Base-by-base conservation (phyloP, 2,797 vertebrate species). In the Gephyroberyx darwinii region DNA sequence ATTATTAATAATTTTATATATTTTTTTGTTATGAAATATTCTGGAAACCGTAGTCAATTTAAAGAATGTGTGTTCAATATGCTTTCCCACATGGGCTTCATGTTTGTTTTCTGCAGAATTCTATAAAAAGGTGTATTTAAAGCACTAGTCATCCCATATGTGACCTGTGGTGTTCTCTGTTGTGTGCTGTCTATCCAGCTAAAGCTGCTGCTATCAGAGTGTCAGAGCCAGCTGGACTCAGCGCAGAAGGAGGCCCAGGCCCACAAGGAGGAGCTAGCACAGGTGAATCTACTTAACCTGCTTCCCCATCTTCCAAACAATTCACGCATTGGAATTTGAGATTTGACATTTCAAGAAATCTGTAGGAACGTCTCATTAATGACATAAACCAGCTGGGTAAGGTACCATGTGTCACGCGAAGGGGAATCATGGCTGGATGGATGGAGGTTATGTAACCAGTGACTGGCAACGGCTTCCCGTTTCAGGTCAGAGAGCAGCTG, bases 401-500 rank as follows among this genome's bases (percentile, higher is more conserved):
- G 51, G n/a, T 74, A 35, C 35, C 73, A 54, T 8, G 17, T 67
- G 57, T 56, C 37, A 30, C 59, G 53, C 50, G 17, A 59, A 56
- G 22, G 14, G 35, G 51, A 66, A 58, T 78, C 62, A 4, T n/a
- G 26, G 26, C 26, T 26, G 53, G 39, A 59, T 16, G 43, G 43
- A 30, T 39, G 31, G 41, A 33, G 33, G 52, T 84, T 81, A 22
- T 77, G 7, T 79, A 73, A 82, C 68, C 26, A 80, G 78, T 90
- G 86, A 88, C 74, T 72, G 91, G 91, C 77, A 65, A 75, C 73
- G 77, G 89, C 89, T 93, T 90, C 83, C 90, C 88, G 84, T 95
- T 96, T 88, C 94, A 96, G 95, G 94, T 96, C 90, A 96, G 94
- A 88, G 94, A 96, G 92, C 95, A 96, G 87, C 86, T 96, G 93